Base-by-base conservation (phyloP, 2,113 vertebrate genomes). In the Xenopus laevis region DNA sequence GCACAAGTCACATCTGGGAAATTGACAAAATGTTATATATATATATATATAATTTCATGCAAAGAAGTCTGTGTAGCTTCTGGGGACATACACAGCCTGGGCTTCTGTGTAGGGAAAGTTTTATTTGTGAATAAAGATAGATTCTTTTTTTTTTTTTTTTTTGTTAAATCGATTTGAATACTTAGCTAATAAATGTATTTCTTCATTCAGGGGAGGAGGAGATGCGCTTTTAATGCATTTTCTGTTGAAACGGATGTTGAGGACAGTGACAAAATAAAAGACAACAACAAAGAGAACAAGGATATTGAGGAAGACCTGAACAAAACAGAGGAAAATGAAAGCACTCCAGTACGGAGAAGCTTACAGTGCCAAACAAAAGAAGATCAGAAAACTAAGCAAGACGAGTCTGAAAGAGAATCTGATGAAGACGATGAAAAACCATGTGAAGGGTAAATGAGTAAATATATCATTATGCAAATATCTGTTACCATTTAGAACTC, bases 401-500 rank as follows among this genome's bases (percentile, higher is more conserved):
- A 97, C 13, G 95, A 95, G 80, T 97, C 94, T 0, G 96, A 98
- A 60, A 93, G 82, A 78, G 96, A 97, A 50, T 95, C 96, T 0
- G 96, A 98, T 0, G 95, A 96, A 5, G 96, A 97, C 0, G 94
- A 97, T 0, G 94, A 96, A 64, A 87, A 86, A 57, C 85, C 82
- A 27, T 93, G 89, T 2, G 93, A 90, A 79, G 89, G 86, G 89
- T 90, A 82, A 82, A 67, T 46, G 3, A 20, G 20, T 21, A 4
- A 47, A 13, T 40, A 27, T 40, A 40, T 40, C 33, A 40, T 9
- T 40, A 40, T 40, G 33, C 33, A 40, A 40, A 40, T 40, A 9
- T 40, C 33, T 7, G 33, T 40, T 4, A 5, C 33, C 33, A 40
- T 40, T 40, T 9, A 40, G 33, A 40, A 40, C 33, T 40, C 33